Conservation (phyloP, 92 coral and sea anemone genomes). For the Actinostola sp. region DNA sequence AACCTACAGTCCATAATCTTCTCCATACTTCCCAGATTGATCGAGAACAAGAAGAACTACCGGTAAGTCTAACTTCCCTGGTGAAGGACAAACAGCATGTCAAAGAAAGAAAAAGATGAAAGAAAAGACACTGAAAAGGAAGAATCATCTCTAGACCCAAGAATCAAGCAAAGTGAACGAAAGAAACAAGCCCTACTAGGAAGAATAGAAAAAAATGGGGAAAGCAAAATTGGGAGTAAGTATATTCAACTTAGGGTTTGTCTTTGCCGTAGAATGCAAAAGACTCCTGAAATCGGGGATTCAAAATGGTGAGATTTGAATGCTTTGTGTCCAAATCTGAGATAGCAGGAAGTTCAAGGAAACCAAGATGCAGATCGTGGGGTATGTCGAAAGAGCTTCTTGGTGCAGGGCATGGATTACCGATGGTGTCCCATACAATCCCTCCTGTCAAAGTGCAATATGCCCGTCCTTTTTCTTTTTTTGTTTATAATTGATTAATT, state of each 20-base stretch:
- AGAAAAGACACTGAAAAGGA: constrained; percentile 28
- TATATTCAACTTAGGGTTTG: neutral
- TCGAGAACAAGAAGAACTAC: constrained; percentile 71
- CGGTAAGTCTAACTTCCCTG: constrained; percentile 2
- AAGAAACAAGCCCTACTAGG: constrained; percentile 58
- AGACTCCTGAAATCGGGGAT: no score
- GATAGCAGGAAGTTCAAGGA: no score
- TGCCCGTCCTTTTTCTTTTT: no score
- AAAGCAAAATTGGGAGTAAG: constrained; percentile 75
- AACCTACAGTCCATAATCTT: neutral
- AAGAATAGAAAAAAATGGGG: constrained; percentile 71
- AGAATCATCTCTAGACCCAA: constrained; percentile 16
- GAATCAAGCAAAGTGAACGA: constrained; percentile 22
- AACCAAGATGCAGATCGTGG: no score
- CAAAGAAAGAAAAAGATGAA: constrained; percentile 31
- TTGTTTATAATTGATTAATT: no score
- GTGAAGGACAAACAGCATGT: constrained; percentile 5
- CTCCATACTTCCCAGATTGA: constrained; percentile 62
- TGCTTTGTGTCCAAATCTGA: no score
- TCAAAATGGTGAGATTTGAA: no score
- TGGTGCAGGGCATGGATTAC: no score
- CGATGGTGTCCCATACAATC: no score
- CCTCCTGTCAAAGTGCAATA: no score
- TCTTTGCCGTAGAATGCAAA: neutral
- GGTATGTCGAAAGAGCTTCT: no score